Evolutionary conservation across 2,888 invertebrate genomes (phyloP).

Genomic region (Neria commutata): DNA sequence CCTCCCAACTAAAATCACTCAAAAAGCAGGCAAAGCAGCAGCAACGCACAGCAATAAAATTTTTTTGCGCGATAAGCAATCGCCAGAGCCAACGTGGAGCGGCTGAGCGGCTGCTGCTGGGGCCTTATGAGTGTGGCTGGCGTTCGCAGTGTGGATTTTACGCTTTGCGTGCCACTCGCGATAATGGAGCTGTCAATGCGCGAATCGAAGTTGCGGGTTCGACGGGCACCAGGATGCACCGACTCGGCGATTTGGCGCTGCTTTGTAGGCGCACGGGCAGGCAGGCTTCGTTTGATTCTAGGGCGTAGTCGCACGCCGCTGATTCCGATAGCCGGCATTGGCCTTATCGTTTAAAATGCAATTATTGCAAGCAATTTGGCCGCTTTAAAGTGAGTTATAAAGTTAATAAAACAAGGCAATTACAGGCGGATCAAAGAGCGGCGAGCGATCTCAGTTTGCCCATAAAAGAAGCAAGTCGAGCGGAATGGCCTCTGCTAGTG

Average conservation of each 20-base stretch:
- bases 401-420: too few relatives aligned
- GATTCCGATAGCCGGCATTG: background rate
- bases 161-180: constrained; percentile 30
- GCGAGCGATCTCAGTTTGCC: too few relatives aligned
- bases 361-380: background rate
- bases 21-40: background rate
- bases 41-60: background rate
- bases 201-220: constrained; percentile 34
- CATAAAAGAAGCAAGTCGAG: too few relatives aligned
- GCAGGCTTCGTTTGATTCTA: too few relatives aligned
- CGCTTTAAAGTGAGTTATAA: too few relatives aligned
- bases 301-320: background rate
- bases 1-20: constrained; percentile 3
- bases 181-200: constrained; percentile 35
- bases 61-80: constrained; percentile 3
- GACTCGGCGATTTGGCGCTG: too few relatives aligned
- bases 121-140: background rate
- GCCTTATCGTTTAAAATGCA: constrained; percentile 1
- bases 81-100: background rate
- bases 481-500: too few relatives aligned
- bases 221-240: too few relatives aligned
- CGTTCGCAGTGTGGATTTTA: background rate
- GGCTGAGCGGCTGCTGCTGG: constrained; percentile 8
- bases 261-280: too few relatives aligned
- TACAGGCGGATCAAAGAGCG: too few relatives aligned